Evolutionary conservation across 2,113 vertebrate species (phyloP), one percentile per base, ranked within the genome.

Genomic region (Halcyon malimbica): DNA sequence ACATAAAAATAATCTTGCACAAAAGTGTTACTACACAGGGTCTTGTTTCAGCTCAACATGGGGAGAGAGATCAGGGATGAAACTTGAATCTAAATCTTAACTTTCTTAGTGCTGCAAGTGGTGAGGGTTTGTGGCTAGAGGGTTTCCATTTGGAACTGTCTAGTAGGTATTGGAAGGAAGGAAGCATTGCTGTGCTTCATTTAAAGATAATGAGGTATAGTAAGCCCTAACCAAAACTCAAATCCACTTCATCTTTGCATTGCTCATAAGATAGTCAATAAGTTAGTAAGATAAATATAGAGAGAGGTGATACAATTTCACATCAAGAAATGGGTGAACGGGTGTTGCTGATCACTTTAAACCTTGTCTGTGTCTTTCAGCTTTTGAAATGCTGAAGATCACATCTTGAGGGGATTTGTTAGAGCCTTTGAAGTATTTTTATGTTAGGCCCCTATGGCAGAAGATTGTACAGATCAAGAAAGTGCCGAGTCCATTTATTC

Each of bases 351-450:
- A 97, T 95, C 89, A 33, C 87, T 96, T 97, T 92, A 97, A 95
- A 96, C 95, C 96, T 94, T 93, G 95, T 93, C 95, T 96, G 17
- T 87, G 87, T 95, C 94, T 95, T 93, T 95, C 93, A 85, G 95
- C 96, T 94, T 95, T 97, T 96, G 96, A 97, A 96, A 97, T 94
- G 90, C 89, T 94, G 92, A 96, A 96, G 96, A 96, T 94, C 94
- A 94, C 96, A 96, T 97, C 96, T 97, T 97, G 96, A 97, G 96
- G 96, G 94, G 97, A 96, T 96, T 95, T 96, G 93, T 87, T 95
- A 75, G 91, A 95, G 90, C 90, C 96, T 96, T 97, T 96, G 96
- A 97, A 97, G 96, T 96, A 92, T 94, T 96, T 97, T 96, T 96
- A 93, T 88, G 92, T 95, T 94, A 94, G 91, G 83, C 89, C 92